Conservation (phyloP, 2,113 vertebrate genomes). For the Lipophrys pholis region DNA sequence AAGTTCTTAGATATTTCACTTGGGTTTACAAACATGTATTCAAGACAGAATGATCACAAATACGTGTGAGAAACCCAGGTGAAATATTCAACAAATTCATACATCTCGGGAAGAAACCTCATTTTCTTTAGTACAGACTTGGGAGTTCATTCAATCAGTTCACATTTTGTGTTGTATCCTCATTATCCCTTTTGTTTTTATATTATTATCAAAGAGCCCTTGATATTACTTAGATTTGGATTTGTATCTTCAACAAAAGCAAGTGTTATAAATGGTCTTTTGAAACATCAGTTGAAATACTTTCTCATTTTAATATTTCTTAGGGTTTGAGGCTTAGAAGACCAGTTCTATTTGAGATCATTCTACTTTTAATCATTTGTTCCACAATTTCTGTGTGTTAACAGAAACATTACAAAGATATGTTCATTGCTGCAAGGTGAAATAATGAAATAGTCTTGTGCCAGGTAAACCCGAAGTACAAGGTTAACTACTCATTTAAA, state of each 20-base stretch:
- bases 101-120: neutral
- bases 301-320: neutral
- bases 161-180: neutral
- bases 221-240: neutral
- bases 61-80: neutral
- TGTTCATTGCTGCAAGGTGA: neutral
- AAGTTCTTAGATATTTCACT: too few species aligned
- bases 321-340: neutral
- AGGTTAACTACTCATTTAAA: constrained; percentile 1
- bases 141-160: neutral
- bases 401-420: neutral
- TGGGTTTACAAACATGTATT: too few species aligned
- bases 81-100: neutral
- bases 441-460: neutral
- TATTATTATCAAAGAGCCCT: neutral
- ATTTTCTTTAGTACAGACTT: too few species aligned
- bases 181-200: neutral
- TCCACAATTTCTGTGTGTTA: neutral
- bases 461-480: neutral
- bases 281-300: neutral
- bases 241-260: neutral
- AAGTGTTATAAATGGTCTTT: neutral
- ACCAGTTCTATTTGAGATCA: neutral
- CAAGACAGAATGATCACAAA: neutral
- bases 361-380: neutral